Evolutionary conservation across 2,797 vertebrate genomes (phyloP).

Genomic region (Scleropages formosus): DNA sequence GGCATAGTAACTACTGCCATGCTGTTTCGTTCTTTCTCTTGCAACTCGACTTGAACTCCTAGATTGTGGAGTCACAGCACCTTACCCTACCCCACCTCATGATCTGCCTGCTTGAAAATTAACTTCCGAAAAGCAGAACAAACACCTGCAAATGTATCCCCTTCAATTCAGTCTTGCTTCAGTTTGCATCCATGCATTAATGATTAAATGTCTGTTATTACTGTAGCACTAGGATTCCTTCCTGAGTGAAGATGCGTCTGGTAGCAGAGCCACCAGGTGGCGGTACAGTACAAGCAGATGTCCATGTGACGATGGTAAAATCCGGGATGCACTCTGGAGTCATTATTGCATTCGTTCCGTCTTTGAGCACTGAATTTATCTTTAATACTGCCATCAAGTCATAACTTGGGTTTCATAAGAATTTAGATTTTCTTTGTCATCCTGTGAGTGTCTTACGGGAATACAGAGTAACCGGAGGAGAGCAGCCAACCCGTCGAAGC

Average conservation of each 20-base stretch:
- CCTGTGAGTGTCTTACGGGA: neutral
- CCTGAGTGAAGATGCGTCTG: neutral
- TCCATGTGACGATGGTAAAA: neutral
- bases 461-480: neutral
- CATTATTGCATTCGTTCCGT: neutral
- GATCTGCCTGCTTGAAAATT: no score
- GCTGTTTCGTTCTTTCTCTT: no score
- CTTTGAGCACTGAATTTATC: neutral
- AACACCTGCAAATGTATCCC: neutral
- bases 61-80: no score
- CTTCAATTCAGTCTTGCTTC: neutral
- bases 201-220: neutral
- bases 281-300: constrained; percentile 15
- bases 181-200: neutral
- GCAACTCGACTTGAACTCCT: no score
- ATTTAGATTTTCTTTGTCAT: neutral
- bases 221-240: no score
- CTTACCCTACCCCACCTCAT: no score
- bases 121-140: neutral
- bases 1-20: no score
- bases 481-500: neutral
- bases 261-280: constrained; percentile 27
- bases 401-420: neutral
- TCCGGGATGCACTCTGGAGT: neutral
- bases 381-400: neutral